Base-by-base conservation (phyloP, 2,113 vertebrate species). In the Machaerirhynchus nigripectus region DNA sequence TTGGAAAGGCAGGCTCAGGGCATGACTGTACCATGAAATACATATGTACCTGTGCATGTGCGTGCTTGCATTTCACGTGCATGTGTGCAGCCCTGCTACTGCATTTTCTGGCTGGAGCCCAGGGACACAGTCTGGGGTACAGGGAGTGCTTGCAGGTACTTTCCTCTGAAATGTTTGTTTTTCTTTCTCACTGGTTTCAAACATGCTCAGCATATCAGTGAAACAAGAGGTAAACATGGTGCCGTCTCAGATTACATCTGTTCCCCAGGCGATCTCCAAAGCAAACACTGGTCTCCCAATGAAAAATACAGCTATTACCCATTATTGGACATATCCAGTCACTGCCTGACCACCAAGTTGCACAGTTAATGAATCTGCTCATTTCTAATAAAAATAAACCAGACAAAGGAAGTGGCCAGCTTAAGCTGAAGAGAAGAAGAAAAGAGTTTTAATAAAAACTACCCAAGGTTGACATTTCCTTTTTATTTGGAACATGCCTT, bases 371-470 rank as follows among this genome's bases (percentile, higher is more conserved):
- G 97, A 98, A 98, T 98, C 98, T 97, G 97, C 96, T 98, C 98
- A 98, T 98, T 98, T 98, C 98, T 98, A 99, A 99, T 98, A 98
- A 98, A 99, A 99, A 99, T 98, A 99, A 99, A 99, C 98, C 97
- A 95, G 95, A 97, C 95, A 97, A 97, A 99, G 98, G 98, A 99
- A 99, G 98, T 98, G 98, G 98, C 98, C 98, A 98, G 98, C 98
- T 98, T 90, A 93, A 92, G 87, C 92, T 82, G 83, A 95, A 95
- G 95, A 95, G 80, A 86, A 95, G 82, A 93, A 84, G 55, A 91
- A 88, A 95, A 90, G 39, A 46, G 83, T 89, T 81, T 97, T 97
- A 97, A 97, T 96, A 89, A 96, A 94, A 98, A 97, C 77, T 46
- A 35, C 96, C 95, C 65, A 77, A 80, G 76, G 92, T 70, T 95